Evolutionary conservation across 2,888 invertebrate species (phyloP).

Genomic region (Diadegma fenestrale): DNA sequence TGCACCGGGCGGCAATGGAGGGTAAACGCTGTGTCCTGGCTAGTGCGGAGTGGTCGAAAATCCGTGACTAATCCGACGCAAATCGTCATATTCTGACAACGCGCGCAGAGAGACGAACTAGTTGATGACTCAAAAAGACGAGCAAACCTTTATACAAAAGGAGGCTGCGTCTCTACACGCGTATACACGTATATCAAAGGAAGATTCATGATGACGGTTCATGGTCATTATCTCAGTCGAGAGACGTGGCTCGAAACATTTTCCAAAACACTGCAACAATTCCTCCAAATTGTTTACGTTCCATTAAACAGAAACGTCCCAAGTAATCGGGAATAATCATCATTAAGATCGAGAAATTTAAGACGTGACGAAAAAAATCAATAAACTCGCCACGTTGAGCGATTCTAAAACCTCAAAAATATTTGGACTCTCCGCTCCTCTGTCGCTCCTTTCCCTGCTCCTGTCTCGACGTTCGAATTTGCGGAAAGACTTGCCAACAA

Average conservation of each 20-base stretch:
- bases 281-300: background rate
- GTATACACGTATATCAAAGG: slow-evolving; percentile 7
- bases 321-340: background rate
- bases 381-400: background rate
- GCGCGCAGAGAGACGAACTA: slow-evolving; percentile 11
- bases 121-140: slow-evolving; percentile 11
- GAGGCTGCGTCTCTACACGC: slow-evolving; percentile 3
- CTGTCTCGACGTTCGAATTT: background rate
- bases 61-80: slow-evolving; percentile 70
- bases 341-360: background rate
- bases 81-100: slow-evolving; percentile 57
- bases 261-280: background rate
- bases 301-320: background rate
- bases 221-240: background rate
- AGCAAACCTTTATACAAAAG: slow-evolving; percentile 12
- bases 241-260: background rate
- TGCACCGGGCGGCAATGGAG: slow-evolving; percentile 29
- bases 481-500: slow-evolving; percentile 14
- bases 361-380: background rate
- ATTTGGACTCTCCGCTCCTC: background rate
- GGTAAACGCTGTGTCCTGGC: slow-evolving; percentile 6
- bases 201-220: slow-evolving; percentile 41
- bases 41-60: slow-evolving; percentile 50
- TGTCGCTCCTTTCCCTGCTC: background rate
- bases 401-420: background rate